A percentile compares a stretch with the other conserved stretches of the same genome.
Evolutionary conservation across 2,888 invertebrate genomes (phyloP).

Genomic region (Callosobruchus maculatus): DNA sequence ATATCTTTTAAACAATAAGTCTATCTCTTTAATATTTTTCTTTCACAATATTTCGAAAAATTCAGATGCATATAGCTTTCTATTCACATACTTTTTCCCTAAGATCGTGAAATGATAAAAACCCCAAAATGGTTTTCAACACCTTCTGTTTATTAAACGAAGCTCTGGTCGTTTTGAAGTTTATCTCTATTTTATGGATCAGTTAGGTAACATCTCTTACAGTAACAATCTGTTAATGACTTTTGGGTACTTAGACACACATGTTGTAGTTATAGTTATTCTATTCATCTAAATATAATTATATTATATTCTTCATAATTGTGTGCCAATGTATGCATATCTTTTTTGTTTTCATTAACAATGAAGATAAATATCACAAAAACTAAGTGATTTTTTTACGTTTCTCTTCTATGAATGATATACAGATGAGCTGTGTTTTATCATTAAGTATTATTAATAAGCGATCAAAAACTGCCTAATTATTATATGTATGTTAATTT

Average conservation of each 20-base stretch:
- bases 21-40: too few species aligned
- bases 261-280: not conserved
- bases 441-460: constrained; percentile 18
- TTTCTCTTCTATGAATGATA: not conserved
- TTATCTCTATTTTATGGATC: too few species aligned
- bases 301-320: not conserved
- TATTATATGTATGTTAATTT: not conserved
- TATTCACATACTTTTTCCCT: too few species aligned
- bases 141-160: too few species aligned
- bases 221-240: not conserved
- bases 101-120: too few species aligned
- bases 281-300: not conserved
- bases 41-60: too few species aligned
- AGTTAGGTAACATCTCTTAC: not conserved
- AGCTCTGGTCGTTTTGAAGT: too few species aligned
- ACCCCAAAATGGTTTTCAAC: too few species aligned
- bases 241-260: not conserved
- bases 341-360: not conserved
- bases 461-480: not conserved
- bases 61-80: too few species aligned
- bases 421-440: constrained; percentile 24
- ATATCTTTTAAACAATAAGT: too few species aligned
- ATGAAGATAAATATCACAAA: not conserved
- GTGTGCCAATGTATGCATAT: not conserved
- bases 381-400: not conserved